phyloP scores from a whole-genome alignment of 2,888 invertebrate genomes.

The Geotrupes spiniger region DNA sequence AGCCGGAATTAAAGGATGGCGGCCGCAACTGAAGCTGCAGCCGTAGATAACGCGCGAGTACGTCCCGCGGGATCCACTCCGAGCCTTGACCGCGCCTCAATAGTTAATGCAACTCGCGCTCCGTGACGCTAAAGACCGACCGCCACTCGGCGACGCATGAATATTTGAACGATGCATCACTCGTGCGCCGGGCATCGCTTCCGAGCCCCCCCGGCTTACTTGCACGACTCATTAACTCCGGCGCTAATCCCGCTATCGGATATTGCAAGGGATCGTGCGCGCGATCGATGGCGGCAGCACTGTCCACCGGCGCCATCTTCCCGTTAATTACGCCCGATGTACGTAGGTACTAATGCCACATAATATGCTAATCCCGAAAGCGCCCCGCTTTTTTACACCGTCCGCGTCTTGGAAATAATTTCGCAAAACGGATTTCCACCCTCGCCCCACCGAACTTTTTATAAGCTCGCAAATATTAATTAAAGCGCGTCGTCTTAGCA shows the following conservation, averaged over 20 bases:
- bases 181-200: constrained; percentile 39
- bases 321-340: constrained; percentile 24
- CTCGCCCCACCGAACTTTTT: constrained; percentile 31
- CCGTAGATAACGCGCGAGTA: constrained; percentile 47
- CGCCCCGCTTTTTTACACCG: constrained; percentile 24
- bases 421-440: constrained; percentile 29
- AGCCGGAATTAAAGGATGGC: constrained; percentile 59
- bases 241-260: constrained; percentile 52
- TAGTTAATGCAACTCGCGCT: constrained; percentile 44
- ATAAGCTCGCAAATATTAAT: constrained; percentile 44
- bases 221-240: constrained; percentile 55
- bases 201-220: constrained; percentile 47
- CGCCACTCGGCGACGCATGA: constrained; percentile 40
- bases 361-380: constrained; percentile 31
- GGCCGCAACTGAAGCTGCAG: constrained; percentile 43
- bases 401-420: constrained; percentile 23
- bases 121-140: constrained; percentile 40
- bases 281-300: constrained; percentile 30
- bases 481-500: constrained; percentile 37
- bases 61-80: constrained; percentile 38
- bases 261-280: constrained; percentile 43
- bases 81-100: constrained; percentile 45
- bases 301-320: constrained; percentile 30
- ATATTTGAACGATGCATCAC: constrained; percentile 49
- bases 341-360: constrained; percentile 28